Base-by-base conservation (phyloP, 1,140 invertebrate genomes). In the Theocolax elegans region DNA sequence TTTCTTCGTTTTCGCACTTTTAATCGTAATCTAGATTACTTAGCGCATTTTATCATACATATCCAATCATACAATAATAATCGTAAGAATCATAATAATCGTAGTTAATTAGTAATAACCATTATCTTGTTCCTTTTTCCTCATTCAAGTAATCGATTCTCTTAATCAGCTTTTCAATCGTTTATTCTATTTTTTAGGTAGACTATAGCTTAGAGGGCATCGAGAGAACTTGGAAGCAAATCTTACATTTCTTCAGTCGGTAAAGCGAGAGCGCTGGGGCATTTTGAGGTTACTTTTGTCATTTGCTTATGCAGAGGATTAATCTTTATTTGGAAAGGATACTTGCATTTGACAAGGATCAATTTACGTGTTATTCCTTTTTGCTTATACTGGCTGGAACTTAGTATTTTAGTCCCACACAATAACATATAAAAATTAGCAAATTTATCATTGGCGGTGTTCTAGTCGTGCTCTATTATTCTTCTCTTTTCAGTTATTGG, bases 131-230 rank as follows among this genome's bases (percentile, higher is more conserved):
- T 49, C 12, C 12, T 60, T 23, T 67, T 58, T 58, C 54, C 27
- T 77, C 77, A 79, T 80, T 80, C 65, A 80, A 77, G 79, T 81
- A 80, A 78, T 81, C 79, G 73, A 81, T 82, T 81, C 76, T 80
- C 80, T 84, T 83, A 80, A 84, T 81, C 79, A 71, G 21, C 75
- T 80, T 81, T 76, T 77, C 72, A 81, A 77, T 74, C 63, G 62
- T 80, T 80, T 80, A 76, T 75, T 79, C 77, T 75, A 82, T 83
- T 83, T 83, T 80, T 84, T 83, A 82, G 80, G 79, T 83, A 81
- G 79, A 80, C 81, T 81, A 83, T 84, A 83, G 80, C 82, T 84
- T 78, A 84, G 77, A 80, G 79, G 78, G 75, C 82, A 82, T 78
- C 76, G 79, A 81, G 74, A 81, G 74, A 75, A 77, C 79, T 79